Evolutionary conservation across 2,888 invertebrate genomes (phyloP).

Genomic region (Stomorhina lunata): DNA sequence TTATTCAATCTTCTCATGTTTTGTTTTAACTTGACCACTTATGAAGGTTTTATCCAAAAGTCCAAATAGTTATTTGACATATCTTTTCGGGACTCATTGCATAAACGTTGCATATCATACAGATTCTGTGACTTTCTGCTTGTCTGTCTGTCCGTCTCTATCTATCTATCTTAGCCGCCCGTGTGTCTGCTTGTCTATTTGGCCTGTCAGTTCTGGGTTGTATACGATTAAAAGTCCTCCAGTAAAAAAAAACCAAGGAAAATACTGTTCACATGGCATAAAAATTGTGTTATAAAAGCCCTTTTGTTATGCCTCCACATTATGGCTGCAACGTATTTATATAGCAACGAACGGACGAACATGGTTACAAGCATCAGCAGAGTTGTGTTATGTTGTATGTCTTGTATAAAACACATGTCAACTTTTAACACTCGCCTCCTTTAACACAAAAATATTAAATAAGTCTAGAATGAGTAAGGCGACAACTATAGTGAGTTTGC

Average conservation of each 20-base stretch:
- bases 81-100: slow-evolving; percentile 37
- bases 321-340: background rate
- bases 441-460: slow-evolving; percentile 45
- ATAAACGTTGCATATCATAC: slow-evolving; percentile 15
- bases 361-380: background rate
- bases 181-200: slow-evolving; percentile 24
- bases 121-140: background rate
- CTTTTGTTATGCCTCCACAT: slow-evolving; percentile 34
- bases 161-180: slow-evolving; percentile 15
- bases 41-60: slow-evolving; percentile 46
- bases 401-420: slow-evolving; percentile 50
- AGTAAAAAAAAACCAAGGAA: background rate
- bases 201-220: slow-evolving; percentile 24
- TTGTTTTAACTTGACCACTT: slow-evolving; percentile 38
- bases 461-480: slow-evolving; percentile 8
- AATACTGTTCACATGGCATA: slow-evolving; percentile 42
- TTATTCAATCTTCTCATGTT: background rate
- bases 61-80: slow-evolving; percentile 53
- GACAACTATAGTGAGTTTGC: background rate
- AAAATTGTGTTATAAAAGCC: slow-evolving; percentile 38
- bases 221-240: slow-evolving; percentile 30
- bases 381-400: slow-evolving; percentile 43
- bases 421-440: slow-evolving; percentile 47
- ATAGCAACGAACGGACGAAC: background rate
- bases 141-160: background rate